Conservation (phyloP, 1,140 invertebrate genomes). For the Neodiprion virginianus region DNA sequence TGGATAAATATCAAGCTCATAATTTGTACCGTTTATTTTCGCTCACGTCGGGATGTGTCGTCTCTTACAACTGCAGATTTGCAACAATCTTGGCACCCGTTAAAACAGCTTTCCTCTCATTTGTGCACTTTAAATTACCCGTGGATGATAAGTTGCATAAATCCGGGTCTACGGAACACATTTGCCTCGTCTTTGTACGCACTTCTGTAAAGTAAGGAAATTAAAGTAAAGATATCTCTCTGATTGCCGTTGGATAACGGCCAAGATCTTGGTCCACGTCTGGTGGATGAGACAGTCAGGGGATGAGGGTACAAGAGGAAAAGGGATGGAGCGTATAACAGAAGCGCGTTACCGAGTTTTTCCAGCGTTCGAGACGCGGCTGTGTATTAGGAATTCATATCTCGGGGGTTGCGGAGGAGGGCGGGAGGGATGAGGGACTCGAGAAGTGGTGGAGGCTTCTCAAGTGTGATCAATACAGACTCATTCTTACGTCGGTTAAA, state of each 20-base stretch:
- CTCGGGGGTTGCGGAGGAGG: slow-evolving; percentile 25
- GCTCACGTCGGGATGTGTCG: too few species aligned
- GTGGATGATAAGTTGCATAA: too few species aligned
- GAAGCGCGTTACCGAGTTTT: neutral
- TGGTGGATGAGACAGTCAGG: too few species aligned
- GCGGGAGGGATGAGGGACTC: slow-evolving; percentile 16
- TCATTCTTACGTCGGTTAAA: neutral
- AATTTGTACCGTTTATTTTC: too few species aligned
- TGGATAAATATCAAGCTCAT: too few species aligned
- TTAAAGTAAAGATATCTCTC: neutral
- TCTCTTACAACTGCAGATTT: too few species aligned
- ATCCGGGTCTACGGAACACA: too few species aligned
- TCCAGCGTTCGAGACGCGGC: neutral
- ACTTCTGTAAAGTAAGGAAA: neutral
- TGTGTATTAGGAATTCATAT: slow-evolving; percentile 55
- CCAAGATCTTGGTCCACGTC: neutral
- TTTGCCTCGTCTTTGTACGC: neutral
- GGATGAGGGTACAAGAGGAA: too few species aligned
- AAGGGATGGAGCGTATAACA: neutral
- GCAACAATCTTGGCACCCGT: too few species aligned
- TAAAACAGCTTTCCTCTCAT: too few species aligned
- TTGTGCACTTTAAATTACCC: too few species aligned
- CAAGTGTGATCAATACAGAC: neutral
- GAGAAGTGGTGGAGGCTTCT: slow-evolving; percentile 26
- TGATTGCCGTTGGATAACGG: neutral